phyloP scores from a whole-genome alignment of 2,113 vertebrate species.

The Cottus gobio region DNA sequence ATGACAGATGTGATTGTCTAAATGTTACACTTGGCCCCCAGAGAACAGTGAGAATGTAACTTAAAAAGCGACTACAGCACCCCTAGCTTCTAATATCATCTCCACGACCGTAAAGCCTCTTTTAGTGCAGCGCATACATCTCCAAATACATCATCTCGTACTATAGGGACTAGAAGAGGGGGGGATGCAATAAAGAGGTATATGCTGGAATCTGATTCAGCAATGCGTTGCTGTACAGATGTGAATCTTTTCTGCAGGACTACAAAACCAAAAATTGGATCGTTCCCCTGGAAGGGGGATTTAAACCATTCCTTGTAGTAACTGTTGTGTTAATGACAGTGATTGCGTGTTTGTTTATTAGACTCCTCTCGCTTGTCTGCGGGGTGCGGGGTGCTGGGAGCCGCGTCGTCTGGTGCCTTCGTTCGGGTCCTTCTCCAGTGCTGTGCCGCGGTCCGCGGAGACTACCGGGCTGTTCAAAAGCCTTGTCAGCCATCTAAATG shows the following conservation, averaged over 20 bases:
- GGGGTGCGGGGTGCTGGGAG: conserved; percentile 51
- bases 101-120: conserved; percentile 55
- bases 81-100: conserved; percentile 58
- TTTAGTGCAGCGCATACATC: conserved; percentile 41
- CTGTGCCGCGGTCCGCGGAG: conserved; percentile 67
- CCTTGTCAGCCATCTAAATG: conserved; percentile 77
- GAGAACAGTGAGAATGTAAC: conserved; percentile 19
- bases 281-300: conserved; percentile 51
- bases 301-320: conserved; percentile 21
- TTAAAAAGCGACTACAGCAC: conserved; percentile 60
- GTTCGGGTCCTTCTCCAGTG: conserved; percentile 69
- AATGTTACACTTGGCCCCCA: conserved; percentile 52
- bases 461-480: conserved; percentile 73
- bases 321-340: conserved; percentile 65
- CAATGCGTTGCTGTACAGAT: conserved; percentile 54
- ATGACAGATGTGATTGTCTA: conserved; percentile 54
- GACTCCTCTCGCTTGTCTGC: conserved; percentile 70
- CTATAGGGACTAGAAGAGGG: conserved; percentile 45
- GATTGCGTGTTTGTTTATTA: conserved; percentile 74
- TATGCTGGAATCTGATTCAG: conserved; percentile 66
- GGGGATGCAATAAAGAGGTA: conserved; percentile 64
- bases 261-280: conserved; percentile 52
- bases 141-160: conserved; percentile 72
- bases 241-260: conserved; percentile 35
- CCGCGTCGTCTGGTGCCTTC: conserved; percentile 71